Percentiles rank a stretch among this genome's conserved stretches.
Evolutionary conservation across 2,113 vertebrate genomes (phyloP).

Genomic region (Coracopsis vasa): DNA sequence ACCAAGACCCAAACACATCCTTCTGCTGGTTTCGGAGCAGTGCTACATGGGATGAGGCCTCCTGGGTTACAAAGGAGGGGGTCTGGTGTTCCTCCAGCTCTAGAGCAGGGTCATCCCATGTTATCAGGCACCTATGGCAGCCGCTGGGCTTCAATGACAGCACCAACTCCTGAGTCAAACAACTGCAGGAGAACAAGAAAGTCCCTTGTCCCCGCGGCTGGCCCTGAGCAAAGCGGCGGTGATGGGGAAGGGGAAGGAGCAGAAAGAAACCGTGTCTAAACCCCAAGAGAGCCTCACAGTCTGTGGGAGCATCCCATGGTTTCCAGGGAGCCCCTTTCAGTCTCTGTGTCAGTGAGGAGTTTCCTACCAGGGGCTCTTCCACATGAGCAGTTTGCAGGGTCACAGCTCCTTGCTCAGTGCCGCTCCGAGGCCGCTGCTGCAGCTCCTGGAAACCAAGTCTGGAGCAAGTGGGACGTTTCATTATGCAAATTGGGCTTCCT

Average conservation of each 20-base stretch:
- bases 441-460: background rate
- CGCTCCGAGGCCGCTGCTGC: fast-evolving
- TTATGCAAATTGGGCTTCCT: conserved; percentile 39
- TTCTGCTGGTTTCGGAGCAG: background rate
- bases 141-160: conserved; percentile 2
- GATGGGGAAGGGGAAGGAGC: background rate
- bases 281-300: background rate
- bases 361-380: background rate
- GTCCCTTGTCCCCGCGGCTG: background rate
- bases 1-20: background rate
- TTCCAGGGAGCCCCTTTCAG: background rate
- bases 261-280: background rate
- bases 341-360: background rate
- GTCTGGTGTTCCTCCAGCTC: background rate
- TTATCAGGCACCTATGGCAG: background rate
- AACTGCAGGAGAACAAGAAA: conserved; percentile 42
- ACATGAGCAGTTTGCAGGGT: background rate
- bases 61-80: background rate
- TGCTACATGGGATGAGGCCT: fast-evolving
- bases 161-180: conserved; percentile 30
- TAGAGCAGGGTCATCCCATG: background rate
- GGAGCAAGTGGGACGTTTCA: background rate
- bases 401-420: fast-evolving
- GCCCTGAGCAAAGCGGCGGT: background rate
- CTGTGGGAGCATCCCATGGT: background rate